Evolutionary conservation across 2,113 vertebrate genomes (phyloP), one percentile per base, ranked within the genome.

Genomic region (Oreotrochilus melanogaster): DNA sequence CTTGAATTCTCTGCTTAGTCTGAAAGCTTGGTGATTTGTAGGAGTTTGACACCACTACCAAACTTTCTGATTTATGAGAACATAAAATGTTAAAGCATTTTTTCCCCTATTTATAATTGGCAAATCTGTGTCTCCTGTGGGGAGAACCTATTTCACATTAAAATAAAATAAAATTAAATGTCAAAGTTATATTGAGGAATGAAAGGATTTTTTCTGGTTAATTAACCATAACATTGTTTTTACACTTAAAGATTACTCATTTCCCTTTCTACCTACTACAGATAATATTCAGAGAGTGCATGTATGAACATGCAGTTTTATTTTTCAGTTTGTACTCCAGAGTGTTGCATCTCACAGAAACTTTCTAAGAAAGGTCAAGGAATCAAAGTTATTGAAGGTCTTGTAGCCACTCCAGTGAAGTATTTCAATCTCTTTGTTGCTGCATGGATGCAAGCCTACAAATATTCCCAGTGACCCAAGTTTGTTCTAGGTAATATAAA

Each of bases 31-130:
- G 56, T 89, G 71, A 86, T 94, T 94, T 81, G 61, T 84, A 65
- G 48, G 23, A 84, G 33, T 60, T 65, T 43, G 75, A 97, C 72
- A 78, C 27, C 2, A 33, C 42, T 5, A 25, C 80, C 66, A 88
- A 89, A 78, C 88, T 87, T 92, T 61, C 70, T 82, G 84, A 87
- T 87, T 93, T 94, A 94, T 73, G 58, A 66, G 54, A 90, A 88
- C 21, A 83, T 66, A 76, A 95, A 95, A 91, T 45, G 66, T 81
- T 86, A 89, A 93, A 91, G 58, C 5, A 12, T 70, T 89, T 33
- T 42, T 89, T 43, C 39, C 78, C 89, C 54, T 61, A 54, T 35
- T 85, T 61, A 43, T 92, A 89, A 94, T 95, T 92, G 93, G 47
- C 58, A 23, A 58, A 3, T 23, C 25, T 47, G 25, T 3, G 35